These are phyloP conservation scores for Leptoteleia sp. DNA, from an alignment of 1,140 invertebrate species.

Conservation along the genomic window DNA sequence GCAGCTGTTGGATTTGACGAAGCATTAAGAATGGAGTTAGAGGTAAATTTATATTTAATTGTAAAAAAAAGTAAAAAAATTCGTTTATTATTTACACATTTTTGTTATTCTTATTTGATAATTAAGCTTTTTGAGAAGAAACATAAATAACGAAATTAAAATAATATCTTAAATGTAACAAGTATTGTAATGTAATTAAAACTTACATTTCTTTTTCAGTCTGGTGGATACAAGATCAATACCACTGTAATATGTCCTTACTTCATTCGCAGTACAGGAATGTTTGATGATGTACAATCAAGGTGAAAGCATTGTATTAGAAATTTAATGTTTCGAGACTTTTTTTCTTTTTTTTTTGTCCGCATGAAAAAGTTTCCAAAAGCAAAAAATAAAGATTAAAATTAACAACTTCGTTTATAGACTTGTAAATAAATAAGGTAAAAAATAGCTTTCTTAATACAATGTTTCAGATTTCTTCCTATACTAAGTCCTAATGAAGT, in stretches of 20 bases:
- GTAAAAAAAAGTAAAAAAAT: too few species aligned
- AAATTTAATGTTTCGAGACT: slow-evolving; percentile 15
- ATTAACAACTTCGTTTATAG: too few species aligned
- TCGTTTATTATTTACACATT: too few species aligned
- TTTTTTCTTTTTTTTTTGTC: too few species aligned
- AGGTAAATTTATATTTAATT: slow-evolving; percentile 78
- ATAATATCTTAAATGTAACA: too few species aligned
- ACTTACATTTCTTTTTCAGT: slow-evolving; percentile 51
- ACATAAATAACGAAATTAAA: too few species aligned
- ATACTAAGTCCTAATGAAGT: slow-evolving; percentile 93
- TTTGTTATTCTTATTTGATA: too few species aligned
- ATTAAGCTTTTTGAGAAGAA: too few species aligned
- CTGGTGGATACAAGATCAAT: slow-evolving; percentile 86
- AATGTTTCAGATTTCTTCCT: slow-evolving; percentile 86
- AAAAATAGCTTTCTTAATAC: slow-evolving; percentile 13
- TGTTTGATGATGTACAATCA: slow-evolving; percentile 94
- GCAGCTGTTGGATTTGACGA: slow-evolving; percentile 97
- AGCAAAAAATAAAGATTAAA: too few species aligned
- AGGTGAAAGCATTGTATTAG: slow-evolving; percentile 82
- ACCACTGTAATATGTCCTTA: slow-evolving; percentile 96
- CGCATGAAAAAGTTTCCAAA: too few species aligned
- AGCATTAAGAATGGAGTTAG: slow-evolving; percentile 89
- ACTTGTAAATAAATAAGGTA: too few species aligned
- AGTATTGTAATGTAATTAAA: too few species aligned
- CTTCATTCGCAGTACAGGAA: slow-evolving; percentile 93